Conservation (phyloP, 2,797 vertebrate genomes). For the Gallinago nigripennis region DNA sequence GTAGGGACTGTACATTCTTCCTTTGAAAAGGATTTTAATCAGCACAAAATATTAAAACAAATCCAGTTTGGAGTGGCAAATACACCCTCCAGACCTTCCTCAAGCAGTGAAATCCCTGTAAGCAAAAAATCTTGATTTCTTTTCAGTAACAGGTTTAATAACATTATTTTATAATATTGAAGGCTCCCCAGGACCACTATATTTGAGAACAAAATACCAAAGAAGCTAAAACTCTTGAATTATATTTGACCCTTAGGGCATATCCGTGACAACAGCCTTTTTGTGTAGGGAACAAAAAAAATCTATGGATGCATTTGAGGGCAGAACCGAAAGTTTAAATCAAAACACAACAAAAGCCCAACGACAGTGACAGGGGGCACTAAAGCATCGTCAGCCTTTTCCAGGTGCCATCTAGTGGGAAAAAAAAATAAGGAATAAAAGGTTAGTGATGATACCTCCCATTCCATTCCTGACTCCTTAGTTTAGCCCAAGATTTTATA, state of each 20-base stretch:
- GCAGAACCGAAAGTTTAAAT: background rate
- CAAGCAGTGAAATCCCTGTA: background rate
- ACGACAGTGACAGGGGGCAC: background rate
- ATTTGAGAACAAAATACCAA: background rate
- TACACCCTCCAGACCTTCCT: background rate
- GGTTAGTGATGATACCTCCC: rapidly evolving
- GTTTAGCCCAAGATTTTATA: background rate
- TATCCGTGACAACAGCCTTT: rapidly evolving
- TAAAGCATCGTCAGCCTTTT: background rate
- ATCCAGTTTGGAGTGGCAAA: background rate
- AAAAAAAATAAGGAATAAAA: background rate
- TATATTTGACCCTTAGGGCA: too few species aligned
- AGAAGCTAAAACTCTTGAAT: background rate
- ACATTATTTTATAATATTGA: background rate
- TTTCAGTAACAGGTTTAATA: background rate
- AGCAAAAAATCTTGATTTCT: background rate
- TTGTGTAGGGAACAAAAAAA: background rate
- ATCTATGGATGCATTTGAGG: rapidly evolving
- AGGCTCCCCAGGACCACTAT: background rate
- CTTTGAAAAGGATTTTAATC: background rate
- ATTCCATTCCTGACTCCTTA: background rate
- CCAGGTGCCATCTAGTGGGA: conserved; percentile 2
- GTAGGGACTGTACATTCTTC: too few species aligned
- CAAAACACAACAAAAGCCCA: background rate
- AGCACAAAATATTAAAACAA: rapidly evolving